Evolutionary conservation across 2,113 vertebrate genomes (phyloP).

Genomic region (Balaeniceps rex): DNA sequence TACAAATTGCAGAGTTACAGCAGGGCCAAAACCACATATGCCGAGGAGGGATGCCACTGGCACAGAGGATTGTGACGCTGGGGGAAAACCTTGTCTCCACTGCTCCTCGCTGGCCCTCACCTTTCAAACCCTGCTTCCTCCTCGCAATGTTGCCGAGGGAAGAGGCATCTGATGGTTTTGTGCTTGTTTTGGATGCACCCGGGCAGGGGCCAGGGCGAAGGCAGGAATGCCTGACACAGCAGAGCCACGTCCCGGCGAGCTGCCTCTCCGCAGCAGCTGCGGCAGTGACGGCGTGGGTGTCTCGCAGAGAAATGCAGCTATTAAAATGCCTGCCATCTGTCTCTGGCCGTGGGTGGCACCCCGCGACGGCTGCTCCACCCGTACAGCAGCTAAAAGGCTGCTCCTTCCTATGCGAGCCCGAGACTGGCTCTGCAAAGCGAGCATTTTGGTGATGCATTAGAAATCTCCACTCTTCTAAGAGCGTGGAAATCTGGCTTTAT

Average conservation of each 20-base stretch:
- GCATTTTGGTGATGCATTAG: rapidly evolving
- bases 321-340: not conserved
- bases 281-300: not conserved
- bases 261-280: slow-evolving; percentile 5
- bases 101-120: not conserved
- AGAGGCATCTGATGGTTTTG: not conserved
- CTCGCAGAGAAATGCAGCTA: not conserved
- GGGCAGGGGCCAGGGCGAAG: rapidly evolving
- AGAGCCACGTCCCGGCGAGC: not conserved
- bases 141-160: not conserved
- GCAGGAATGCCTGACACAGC: slow-evolving; percentile 28
- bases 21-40: not conserved
- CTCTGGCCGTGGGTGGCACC: slow-evolving; percentile 26
- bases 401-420: not conserved
- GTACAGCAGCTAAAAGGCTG: not conserved
- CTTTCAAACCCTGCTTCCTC: not conserved
- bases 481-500: rapidly evolving
- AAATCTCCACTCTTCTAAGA: not conserved
- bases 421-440: not conserved
- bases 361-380: not conserved
- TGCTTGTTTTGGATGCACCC: not conserved
- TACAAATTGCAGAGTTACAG: not conserved
- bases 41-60: not conserved
- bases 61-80: rapidly evolving
- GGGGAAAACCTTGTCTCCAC: not conserved